Conservation (phyloP, 2,113 vertebrate genomes). For the Xiphias gladius region DNA sequence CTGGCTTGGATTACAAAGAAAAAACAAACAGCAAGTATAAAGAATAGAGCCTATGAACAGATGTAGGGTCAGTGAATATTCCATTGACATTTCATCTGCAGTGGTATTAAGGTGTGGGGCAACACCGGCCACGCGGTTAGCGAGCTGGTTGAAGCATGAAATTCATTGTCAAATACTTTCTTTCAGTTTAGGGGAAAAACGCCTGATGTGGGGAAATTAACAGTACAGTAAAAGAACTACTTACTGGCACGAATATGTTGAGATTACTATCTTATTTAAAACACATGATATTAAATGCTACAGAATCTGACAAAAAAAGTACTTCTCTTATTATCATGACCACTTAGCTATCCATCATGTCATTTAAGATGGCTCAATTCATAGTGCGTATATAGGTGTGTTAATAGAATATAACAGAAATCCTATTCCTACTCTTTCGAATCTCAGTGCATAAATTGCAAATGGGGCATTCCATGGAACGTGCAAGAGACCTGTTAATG, state of each 20-base stretch:
- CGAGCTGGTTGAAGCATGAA: slow-evolving; percentile 60
- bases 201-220: slow-evolving; percentile 34
- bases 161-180: slow-evolving; percentile 65
- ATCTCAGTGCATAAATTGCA: slow-evolving; percentile 68
- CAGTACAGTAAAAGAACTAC: slow-evolving; percentile 27
- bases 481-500: slow-evolving; percentile 73
- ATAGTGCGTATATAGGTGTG: slow-evolving; percentile 57
- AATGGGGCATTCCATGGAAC: slow-evolving; percentile 23
- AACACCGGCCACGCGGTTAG: slow-evolving; percentile 43
- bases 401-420: slow-evolving; percentile 71
- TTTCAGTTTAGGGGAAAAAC: slow-evolving; percentile 34
- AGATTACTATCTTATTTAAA: slow-evolving; percentile 39
- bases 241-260: slow-evolving; percentile 24
- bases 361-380: slow-evolving; percentile 61
- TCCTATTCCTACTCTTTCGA: slow-evolving; percentile 67
- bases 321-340: slow-evolving; percentile 43
- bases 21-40: neutral
- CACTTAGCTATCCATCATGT: slow-evolving; percentile 53
- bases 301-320: slow-evolving; percentile 46
- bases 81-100: slow-evolving; percentile 67
- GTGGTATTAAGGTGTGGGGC: slow-evolving; percentile 54
- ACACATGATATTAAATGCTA: slow-evolving; percentile 36
- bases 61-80: slow-evolving; percentile 56
- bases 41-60: neutral
- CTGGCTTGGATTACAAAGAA: neutral